Evolutionary conservation across 2,888 invertebrate genomes (phyloP).

Genomic region (Baronia brevicornis): DNA sequence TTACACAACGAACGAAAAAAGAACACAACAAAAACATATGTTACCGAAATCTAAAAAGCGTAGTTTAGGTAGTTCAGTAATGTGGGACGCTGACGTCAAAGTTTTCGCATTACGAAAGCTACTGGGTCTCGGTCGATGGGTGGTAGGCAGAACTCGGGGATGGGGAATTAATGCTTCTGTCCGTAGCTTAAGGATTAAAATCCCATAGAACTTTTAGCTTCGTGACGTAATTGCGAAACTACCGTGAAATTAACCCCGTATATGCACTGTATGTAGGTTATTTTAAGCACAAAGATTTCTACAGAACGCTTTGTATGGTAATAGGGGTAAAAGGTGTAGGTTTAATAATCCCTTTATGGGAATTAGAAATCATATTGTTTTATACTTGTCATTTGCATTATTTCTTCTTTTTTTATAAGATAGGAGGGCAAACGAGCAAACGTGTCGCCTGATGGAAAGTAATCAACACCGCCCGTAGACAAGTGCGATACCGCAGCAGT

Average conservation of each 20-base stretch:
- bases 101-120: slow-evolving; percentile 57
- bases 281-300: slow-evolving; percentile 12
- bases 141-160: slow-evolving; percentile 16
- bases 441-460: too few relatives aligned
- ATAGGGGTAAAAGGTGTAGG: slow-evolving; percentile 3
- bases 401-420: too few relatives aligned
- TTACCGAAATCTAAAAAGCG: slow-evolving; percentile 18
- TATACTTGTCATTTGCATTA: slow-evolving; percentile 1
- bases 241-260: slow-evolving; percentile 41
- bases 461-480: too few relatives aligned
- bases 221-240: slow-evolving; percentile 35
- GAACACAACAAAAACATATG: slow-evolving; percentile 20
- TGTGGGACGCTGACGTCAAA: slow-evolving; percentile 60
- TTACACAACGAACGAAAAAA: slow-evolving; percentile 14
- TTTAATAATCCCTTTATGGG: slow-evolving; percentile 4
- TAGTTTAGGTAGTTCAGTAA: slow-evolving; percentile 25
- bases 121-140: slow-evolving; percentile 59
- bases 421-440: too few relatives aligned
- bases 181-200: slow-evolving; percentile 28
- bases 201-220: slow-evolving; percentile 29
- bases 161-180: slow-evolving; percentile 30
- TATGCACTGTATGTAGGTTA: slow-evolving; percentile 22
- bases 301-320: slow-evolving; percentile 12
- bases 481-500: too few relatives aligned
- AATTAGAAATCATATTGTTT: slow-evolving; percentile 6